A percentile compares a stretch with the other conserved stretches of the same genome.
phyloP scores from a whole-genome alignment of 1,140 invertebrate species.

The Drosophila azteca region DNA sequence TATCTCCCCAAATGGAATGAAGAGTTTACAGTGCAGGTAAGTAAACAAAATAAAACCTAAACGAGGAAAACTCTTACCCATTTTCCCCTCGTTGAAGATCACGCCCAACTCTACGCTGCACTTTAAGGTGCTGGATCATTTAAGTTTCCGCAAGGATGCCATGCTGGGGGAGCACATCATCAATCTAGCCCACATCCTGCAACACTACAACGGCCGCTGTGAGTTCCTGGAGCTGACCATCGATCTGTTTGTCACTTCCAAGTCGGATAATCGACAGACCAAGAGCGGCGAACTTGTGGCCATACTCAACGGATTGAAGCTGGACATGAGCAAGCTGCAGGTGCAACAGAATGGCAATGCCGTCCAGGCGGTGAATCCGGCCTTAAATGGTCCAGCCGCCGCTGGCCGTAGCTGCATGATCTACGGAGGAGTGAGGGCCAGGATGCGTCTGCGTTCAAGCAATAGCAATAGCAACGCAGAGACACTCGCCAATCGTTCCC shows the following conservation, averaged over 20 bases:
- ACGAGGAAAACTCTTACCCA: background rate
- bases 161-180: constrained; percentile 93
- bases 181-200: constrained; percentile 91
- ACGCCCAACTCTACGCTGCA: constrained; percentile 94
- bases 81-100: constrained; percentile 84
- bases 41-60: background rate
- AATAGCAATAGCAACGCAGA: constrained; percentile 44
- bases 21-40: constrained; percentile 91
- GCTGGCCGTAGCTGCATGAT: constrained; percentile 85
- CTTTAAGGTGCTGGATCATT: constrained; percentile 94
- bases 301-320: constrained; percentile 89
- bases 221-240: constrained; percentile 92
- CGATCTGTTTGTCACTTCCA: constrained; percentile 87
- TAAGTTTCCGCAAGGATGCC: constrained; percentile 95
- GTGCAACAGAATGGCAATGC: constrained; percentile 69
- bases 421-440: constrained; percentile 88
- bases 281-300: constrained; percentile 92
- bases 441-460: constrained; percentile 86
- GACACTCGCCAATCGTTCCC: constrained; percentile 48
- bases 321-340: constrained; percentile 86
- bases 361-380: constrained; percentile 52
- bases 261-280: constrained; percentile 85
- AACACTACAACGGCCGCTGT: constrained; percentile 94
- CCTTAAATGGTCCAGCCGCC: constrained; percentile 48
- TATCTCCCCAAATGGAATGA: constrained; percentile 98